Percentiles rank a stretch among this genome's conserved stretches.
Evolutionary conservation across 2,797 vertebrate species (phyloP).

Genomic region (Propithecus perrieri): DNA sequence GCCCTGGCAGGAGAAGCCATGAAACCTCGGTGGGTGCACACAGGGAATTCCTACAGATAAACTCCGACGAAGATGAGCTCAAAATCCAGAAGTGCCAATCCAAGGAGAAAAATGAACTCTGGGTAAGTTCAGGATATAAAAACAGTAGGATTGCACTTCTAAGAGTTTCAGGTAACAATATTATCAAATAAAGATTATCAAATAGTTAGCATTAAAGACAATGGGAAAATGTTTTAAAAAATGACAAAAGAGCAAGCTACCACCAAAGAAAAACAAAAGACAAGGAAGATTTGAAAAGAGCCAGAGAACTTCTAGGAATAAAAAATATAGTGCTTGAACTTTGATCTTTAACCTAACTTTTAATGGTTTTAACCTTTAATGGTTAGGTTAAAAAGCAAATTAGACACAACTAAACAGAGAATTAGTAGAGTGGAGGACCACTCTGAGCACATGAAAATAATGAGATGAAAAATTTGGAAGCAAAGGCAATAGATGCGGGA

Average conservation of each 20-base stretch:
- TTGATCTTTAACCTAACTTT: neutral
- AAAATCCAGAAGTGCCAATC: neutral
- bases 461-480: neutral
- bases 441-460: neutral
- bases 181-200: neutral
- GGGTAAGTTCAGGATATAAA: neutral
- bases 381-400: neutral
- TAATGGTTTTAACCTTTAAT: neutral
- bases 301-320: neutral
- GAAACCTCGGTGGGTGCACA: neutral
- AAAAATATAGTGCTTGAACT: neutral
- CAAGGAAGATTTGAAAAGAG: neutral
- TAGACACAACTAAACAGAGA: neutral
- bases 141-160: neutral
- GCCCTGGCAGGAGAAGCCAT: neutral
- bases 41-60: neutral
- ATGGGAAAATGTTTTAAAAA: neutral
- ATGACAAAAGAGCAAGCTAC: neutral
- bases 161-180: neutral
- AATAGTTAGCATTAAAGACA: neutral
- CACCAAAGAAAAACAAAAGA: neutral
- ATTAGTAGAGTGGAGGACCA: neutral
- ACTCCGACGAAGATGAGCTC: neutral
- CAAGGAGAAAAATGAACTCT: neutral
- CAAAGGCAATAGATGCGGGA: accelerated